Base-by-base conservation (phyloP, 1,140 invertebrate species). In the Teleopsis dalmanni region DNA sequence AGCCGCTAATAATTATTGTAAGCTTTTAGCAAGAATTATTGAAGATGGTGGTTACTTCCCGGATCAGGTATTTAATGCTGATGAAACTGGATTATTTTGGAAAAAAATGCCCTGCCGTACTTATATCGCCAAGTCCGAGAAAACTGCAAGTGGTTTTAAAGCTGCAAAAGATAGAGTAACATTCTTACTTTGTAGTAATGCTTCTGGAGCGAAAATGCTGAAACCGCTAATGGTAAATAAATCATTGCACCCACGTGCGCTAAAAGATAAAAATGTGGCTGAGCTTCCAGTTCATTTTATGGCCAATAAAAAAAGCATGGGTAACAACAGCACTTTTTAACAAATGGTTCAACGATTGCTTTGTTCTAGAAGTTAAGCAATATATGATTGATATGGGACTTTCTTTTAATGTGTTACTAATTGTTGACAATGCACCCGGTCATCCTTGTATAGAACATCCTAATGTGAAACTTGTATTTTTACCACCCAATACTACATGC, bases 171-270 rank as follows among this genome's bases (percentile, higher is more conserved):
- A 74, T 56, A 48, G 64, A 19, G 22, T 72, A 3, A 73, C 65
- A 34, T 56, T 75, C 23, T 42, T 69, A 13, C 51, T 73, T 6
- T 64, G 65, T 50, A 45, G 27, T 31, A 45, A 45, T 45, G 29
- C 43, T 21, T 45, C 7, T 3, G 43, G 43, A 34, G 58, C 71
- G 56, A 61, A 51, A 23, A 64, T 67, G 29, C 45, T 73, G 18
- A 75, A 75, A 58, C 69, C 68, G 35, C 47, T 75, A 33, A 47
- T 74, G 25, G 57, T 76, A 36, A 67, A 75, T 57, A 55, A 58
- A 43, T 45, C 7, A 6, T 18, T 65, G 57, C 70, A 68, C 57
- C 71, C 69, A 46, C 53, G 62, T 54, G 57, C 62, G 6, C 56
- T 76, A 38, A 74, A 74, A 59, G 58, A 59, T 37, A 51, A 58